Evolutionary conservation across 2,113 vertebrate genomes (phyloP), one percentile per base, ranked within the genome.

Genomic region (Eulemur rufifrons): DNA sequence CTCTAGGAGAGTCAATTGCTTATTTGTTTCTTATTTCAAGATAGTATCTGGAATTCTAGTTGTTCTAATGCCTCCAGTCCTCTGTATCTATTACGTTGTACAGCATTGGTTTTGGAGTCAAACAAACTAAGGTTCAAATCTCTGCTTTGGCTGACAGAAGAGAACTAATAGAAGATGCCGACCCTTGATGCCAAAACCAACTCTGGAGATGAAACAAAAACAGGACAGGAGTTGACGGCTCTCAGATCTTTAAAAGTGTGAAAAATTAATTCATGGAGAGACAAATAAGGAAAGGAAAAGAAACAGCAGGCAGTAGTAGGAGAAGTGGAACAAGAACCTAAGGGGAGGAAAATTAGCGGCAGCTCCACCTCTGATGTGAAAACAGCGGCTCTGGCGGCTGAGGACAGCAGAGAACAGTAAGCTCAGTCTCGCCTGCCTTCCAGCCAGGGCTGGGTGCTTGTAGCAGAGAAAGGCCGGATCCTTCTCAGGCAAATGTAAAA

Each of bases 21-120:
- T 95, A 86, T 88, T 95, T 93, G 56, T n/a, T 96, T 93, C n/a
- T 94, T 45, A 94, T 86, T 96, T 95, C 84, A 95, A 96, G 74
- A 64, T 69, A 95, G 91, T 94, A 95, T 94, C 95, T 96, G 97
- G 93, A 96, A 91, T 93, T 96, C 93, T 93, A 96, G 91, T 94
- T 90, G 23, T 89, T 93, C 81, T 92, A 81, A 69, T 82, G 73
- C 90, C n/a, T 80, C 23, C n/a, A 76, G 63, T 89, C 29, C 4
- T 71, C 17, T 81, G 23, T 95, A 20, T 66, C 89, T 95, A 64
- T 96, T 94, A 89, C 69, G 27, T 95, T 74, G 91, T 29, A 63
- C 83, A 95, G 56, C 37, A 91, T 68, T 54, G 45, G 21, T 92
- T 95, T 94, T 69, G 64, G 54, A 95, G 52, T 94, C 66, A 71